Base-by-base conservation (phyloP, 1,140 invertebrate genomes). In the Bombus pascuorum region DNA sequence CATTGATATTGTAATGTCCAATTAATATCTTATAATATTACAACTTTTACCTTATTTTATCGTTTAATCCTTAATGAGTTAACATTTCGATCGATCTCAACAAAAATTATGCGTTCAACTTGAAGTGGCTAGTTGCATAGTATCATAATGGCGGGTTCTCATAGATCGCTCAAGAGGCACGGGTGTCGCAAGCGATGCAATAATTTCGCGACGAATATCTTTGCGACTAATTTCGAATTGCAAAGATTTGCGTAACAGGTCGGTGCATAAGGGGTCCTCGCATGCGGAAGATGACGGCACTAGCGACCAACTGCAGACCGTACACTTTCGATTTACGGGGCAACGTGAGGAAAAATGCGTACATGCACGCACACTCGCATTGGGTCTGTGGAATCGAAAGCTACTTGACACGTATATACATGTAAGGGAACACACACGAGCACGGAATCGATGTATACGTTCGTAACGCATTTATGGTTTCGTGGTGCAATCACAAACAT, bases 251-350 rank as follows among this genome's bases (percentile, higher is more conserved):
- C 68, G 68, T 9, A 86, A 77, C 39, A 44, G 37, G 12, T 39
- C 22, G 8, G 28, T 37, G 34, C 47, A 34, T 65, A 81, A 32
- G 78, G 57, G 18, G 42, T 32, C 79, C 53, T 47, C 3, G 57
- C 53, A 84, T 12, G 66, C 76, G 86, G 82, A 89, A 89, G 86
- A 88, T 81, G 72, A 84, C 32, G 72, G 70, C 37, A 57, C 65
- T 65, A 37, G 25, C 34, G 57, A 37, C 25, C 47, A 32, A 77
- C 57, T 77, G 34, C 28, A 79, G 28, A 6, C 34, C 15, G 75
- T 66, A 34, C 39, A 88, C 87, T 89, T 89, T 89, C 83, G 77
- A 72, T 89, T 89, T 66, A n/a, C 73, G 59, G 73, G 62, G 32
- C 28, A 12, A 22, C 42, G 25, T 15, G 34, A 57, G 39, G 73